Evolutionary conservation across 2,888 invertebrate genomes (phyloP).

Genomic region (Eristalis intricaria): DNA sequence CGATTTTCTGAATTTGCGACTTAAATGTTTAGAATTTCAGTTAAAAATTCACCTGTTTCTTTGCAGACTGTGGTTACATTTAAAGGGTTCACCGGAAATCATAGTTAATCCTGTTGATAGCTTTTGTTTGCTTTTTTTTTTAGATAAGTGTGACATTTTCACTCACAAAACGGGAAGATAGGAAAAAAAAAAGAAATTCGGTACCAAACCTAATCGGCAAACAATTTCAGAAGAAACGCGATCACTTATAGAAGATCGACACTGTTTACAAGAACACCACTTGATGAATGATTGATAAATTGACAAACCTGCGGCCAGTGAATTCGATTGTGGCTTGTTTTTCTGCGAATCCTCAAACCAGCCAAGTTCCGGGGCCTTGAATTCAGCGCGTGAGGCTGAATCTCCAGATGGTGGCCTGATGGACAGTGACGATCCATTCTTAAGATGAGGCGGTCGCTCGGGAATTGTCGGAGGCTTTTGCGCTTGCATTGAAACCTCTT

Average conservation of each 20-base stretch:
- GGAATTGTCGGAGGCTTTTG: neutral
- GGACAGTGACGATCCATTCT: neutral
- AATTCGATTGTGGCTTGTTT: conserved; percentile 34
- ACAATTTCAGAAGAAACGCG: neutral
- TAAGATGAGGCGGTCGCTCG: neutral
- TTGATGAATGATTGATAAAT: neutral
- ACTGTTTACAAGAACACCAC: neutral
- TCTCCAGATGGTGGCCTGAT: neutral
- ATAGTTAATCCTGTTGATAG: neutral
- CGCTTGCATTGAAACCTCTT: neutral
- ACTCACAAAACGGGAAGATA: neutral
- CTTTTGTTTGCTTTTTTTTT: no score
- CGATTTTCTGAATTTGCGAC: neutral
- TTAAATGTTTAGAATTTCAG: neutral
- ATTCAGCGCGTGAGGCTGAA: neutral
- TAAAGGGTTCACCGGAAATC: neutral
- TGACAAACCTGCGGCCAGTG: conserved; percentile 40
- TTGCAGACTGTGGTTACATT: neutral
- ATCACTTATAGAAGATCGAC: neutral
- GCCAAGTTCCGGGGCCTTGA: neutral
- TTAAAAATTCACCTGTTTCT: neutral
- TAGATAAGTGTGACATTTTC: neutral
- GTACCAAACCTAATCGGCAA: neutral
- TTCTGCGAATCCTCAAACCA: conserved; percentile 26
- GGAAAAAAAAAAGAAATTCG: neutral